A percentile compares a stretch with the other conserved stretches of the same genome.
phyloP scores from a whole-genome alignment of 2,113 vertebrate species.

The Leucosticte australis region DNA sequence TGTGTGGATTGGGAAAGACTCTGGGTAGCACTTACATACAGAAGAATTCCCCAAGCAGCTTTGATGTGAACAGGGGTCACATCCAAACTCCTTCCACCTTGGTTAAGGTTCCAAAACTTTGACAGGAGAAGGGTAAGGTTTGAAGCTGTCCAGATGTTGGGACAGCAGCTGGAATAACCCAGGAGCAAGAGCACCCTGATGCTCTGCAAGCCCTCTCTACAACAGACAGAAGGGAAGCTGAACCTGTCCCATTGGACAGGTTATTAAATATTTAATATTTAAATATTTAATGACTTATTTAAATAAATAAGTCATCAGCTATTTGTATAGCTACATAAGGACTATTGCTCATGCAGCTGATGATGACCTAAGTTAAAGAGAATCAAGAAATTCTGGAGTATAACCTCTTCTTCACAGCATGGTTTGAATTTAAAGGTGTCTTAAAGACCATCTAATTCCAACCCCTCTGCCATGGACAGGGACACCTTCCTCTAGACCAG shows the following conservation, averaged over 20 bases:
- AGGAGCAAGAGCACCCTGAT: not conserved
- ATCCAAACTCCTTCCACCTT: not conserved
- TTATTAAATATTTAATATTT: too few relatives aligned
- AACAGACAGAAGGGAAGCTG: not conserved
- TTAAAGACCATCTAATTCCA: not conserved
- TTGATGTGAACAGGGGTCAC: not conserved
- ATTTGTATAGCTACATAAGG: not conserved
- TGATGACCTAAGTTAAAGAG: not conserved
- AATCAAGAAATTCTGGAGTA: not conserved
- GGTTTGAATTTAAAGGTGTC: not conserved
- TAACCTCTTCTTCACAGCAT: not conserved
- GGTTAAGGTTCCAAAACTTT: not conserved
- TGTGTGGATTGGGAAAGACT: not conserved
- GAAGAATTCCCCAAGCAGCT: not conserved
- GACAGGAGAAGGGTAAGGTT: not conserved
- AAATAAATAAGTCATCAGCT: not conserved
- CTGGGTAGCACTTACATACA: not conserved
- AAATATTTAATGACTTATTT: not conserved
- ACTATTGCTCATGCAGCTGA: not conserved
- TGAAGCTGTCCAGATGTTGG: not conserved
- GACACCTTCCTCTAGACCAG: not conserved
- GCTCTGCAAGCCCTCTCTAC: not conserved
- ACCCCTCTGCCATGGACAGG: not conserved
- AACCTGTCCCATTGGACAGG: not conserved
- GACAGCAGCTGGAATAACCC: not conserved